Evolutionary conservation across 2,797 vertebrate genomes (phyloP), one percentile per base, ranked within the genome.

Genomic region (Scyliorhinus canicula): DNA sequence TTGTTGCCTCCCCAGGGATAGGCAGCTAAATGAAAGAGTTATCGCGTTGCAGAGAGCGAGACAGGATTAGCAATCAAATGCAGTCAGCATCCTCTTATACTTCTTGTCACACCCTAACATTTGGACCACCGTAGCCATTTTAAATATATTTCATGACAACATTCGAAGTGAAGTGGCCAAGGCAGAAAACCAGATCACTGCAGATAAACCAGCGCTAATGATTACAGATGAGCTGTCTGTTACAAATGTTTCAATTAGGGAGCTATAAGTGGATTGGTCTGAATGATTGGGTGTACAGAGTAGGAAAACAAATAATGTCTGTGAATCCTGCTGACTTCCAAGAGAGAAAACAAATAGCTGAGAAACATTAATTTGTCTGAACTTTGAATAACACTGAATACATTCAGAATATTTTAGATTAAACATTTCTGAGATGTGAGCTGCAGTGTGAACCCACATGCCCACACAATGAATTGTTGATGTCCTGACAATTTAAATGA

Each of bases 11-110:
- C 93, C 47, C 28, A 94, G 14, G 6, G 26, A 94, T 31, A 90
- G 12, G 57, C 86, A 55, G 86, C 86, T 90, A 35, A n/a, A 60
- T 60, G 28, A 60, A 57, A 74, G 67, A 71, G 47, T 6, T 52
- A 71, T 94, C 67, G 19, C 31, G 16, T 94, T 94, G 35, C 67
- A n/a, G 65, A 16, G 57, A 19, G 40, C 44, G 31, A 40, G 47
- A 52, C 67, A 69, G 67, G 47, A 35, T 94, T 94, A 55, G 93
- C 52, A 74, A 67, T 50, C 44, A 71, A 19, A 94, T 94, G 67
- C 47, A 6, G 28, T 50, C 93, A 71, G 67, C 14, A 7, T 74
- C 93, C 67, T 55, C 28, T 94, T 94, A 55, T 52, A 94, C 65
- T 94, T 52, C 47, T 35, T 21, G 67, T 94, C 28, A n/a, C 47